phyloP scores from a whole-genome alignment of 2,888 invertebrate genomes.

The Pyrrhia umbra region DNA sequence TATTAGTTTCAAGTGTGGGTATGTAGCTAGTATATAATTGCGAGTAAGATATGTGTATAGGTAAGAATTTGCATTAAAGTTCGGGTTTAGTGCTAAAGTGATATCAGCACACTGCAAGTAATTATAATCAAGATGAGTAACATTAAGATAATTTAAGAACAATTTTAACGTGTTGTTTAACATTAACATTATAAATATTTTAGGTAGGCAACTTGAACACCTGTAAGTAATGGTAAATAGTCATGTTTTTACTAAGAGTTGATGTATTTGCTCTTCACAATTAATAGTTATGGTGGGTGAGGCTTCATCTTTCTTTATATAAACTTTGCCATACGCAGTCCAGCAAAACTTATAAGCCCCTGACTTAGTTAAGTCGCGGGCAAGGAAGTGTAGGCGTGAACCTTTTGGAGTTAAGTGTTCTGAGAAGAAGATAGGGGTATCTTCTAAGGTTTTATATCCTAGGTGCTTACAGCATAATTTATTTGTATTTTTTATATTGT shows the following conservation, averaged over 20 bases:
- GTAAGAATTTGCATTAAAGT: too few species aligned
- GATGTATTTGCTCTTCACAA: neutral
- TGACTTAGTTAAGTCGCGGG: neutral
- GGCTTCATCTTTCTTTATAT: neutral
- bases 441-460: neutral
- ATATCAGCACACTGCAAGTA: too few species aligned
- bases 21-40: too few species aligned
- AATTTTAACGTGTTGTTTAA: too few species aligned
- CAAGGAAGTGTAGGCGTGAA: neutral
- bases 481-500: neutral
- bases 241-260: neutral
- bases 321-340: neutral
- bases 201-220: too few species aligned
- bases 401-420: neutral
- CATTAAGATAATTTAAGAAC: too few species aligned
- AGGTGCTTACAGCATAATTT: neutral
- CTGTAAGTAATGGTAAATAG: too few species aligned
- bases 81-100: too few species aligned
- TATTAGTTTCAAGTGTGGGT: too few species aligned
- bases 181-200: too few species aligned
- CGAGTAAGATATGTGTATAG: too few species aligned
- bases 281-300: neutral
- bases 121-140: too few species aligned
- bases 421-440: neutral
- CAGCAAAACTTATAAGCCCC: neutral